These are phyloP conservation scores for Halesus radiatus DNA, from an alignment of 1,140 invertebrate species.

Conservation along the genomic window DNA sequence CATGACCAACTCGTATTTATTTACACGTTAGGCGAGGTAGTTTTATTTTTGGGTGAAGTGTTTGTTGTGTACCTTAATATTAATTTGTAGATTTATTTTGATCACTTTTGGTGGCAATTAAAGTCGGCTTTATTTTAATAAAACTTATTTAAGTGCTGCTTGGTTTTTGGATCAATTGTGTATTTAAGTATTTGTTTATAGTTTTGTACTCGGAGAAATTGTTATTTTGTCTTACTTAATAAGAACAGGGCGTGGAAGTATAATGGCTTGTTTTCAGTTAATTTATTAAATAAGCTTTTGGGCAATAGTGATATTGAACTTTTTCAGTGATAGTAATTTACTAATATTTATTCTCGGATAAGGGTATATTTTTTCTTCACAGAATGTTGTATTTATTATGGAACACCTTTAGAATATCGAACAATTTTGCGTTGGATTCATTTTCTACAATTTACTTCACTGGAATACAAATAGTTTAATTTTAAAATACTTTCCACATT, in stretches of 20 bases:
- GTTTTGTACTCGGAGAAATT: neutral
- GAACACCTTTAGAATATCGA: neutral
- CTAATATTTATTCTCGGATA: conserved; percentile 39
- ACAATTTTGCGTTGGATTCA: neutral
- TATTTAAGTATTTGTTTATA: neutral
- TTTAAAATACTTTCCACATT: too few species aligned
- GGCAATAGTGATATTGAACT: conserved; percentile 36
- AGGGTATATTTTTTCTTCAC: conserved; percentile 32
- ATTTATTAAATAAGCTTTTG: conserved; percentile 27
- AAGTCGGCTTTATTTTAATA: too few species aligned
- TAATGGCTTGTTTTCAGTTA: neutral
- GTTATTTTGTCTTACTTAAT: neutral
- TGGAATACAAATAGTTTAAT: too few species aligned
- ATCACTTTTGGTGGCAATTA: too few species aligned
- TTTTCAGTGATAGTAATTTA: conserved; percentile 41
- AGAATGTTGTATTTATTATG: conserved; percentile 19
- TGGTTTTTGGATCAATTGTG: neutral
- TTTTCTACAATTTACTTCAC: neutral
- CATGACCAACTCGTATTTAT: conserved; percentile 8
- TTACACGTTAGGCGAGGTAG: neutral
- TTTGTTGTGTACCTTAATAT: too few species aligned
- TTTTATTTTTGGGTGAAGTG: neutral
- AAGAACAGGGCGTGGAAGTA: too few species aligned
- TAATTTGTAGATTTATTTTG: too few species aligned
- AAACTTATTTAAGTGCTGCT: too few species aligned